Base-by-base conservation (phyloP, 1,140 invertebrate species). In the Campoletis sonorensis region DNA sequence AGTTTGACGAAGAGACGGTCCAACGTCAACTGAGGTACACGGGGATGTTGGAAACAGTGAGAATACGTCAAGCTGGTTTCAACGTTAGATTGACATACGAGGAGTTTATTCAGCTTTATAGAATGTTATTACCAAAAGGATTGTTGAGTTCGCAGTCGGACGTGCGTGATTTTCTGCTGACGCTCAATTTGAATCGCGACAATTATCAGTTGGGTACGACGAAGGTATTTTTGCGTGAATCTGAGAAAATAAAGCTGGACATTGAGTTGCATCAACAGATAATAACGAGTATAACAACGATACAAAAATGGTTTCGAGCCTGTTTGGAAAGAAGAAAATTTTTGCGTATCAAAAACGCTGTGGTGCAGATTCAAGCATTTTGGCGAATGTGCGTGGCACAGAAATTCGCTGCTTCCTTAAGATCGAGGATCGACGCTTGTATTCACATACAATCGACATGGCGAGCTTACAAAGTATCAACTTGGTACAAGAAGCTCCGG, bases 1-100 rank as follows among this genome's bases (percentile, higher is more conserved):
- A 95, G 81, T 99, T 99, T 92, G 97, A 99, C 89, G 97, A 98
- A 84, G 97, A 98, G 80, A 97, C 98, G 0, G 98, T 99, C n/a
- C 95, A 98, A 85, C 93, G 97, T 68, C 97, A 98, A 64, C 84
- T 93, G 18, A 92, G 95, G 1, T 99, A 99, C 91, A 99, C 98
- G 0, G 98, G 98, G 71, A 99, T 99, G 98, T 88, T 99, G 83
- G 98, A 99, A 90, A 99, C 98, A 0, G 98, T 99, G 0, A 93
- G 98, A 86, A 99, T 99, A 75, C 92, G 98, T 71, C 97, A 98
- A 89, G 98, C 98, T 11, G 98, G 98, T 1, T 99, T 98, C 92
- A 98, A 98, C 88, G 98, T 99, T 64, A 93, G 98, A 45, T 93
- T 99, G 16, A 96, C 96, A 0, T 99, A 98, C 90, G 97, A 98